Conservation (phyloP, 1,140 invertebrate species). For the Doryteuthis pealeii region DNA sequence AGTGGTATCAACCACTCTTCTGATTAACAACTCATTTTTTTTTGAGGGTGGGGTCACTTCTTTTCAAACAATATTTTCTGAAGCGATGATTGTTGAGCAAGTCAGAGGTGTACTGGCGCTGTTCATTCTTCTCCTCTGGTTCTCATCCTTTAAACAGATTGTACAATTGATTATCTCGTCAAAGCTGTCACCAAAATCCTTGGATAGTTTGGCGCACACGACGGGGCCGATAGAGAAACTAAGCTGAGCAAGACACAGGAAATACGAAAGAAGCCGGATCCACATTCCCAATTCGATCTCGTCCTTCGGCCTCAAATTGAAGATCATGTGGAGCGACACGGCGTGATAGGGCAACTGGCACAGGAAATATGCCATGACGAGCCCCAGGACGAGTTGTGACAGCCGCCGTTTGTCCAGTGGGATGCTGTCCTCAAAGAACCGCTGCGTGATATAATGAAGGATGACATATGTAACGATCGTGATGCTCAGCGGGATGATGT, state of each 20-base stretch:
- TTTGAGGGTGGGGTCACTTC: background rate
- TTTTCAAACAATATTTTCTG: background rate
- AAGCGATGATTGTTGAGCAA: background rate
- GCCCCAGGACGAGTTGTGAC: constrained; percentile 40
- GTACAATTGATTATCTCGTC: constrained; percentile 43
- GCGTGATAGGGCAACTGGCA: constrained; percentile 45
- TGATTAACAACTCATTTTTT: background rate
- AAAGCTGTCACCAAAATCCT: constrained; percentile 32
- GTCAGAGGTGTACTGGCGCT: background rate
- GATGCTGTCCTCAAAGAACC: constrained; percentile 52
- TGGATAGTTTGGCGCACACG: constrained; percentile 34
- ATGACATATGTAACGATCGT: constrained; percentile 44
- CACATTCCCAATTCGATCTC: constrained; percentile 17
- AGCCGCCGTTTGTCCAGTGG: constrained; percentile 39
- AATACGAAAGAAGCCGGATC: constrained; percentile 27
- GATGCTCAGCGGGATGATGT: constrained; percentile 41
- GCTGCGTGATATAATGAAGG: constrained; percentile 41
- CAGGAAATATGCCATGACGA: constrained; percentile 41
- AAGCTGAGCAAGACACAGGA: constrained; percentile 29
- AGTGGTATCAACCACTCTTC: too few species aligned
- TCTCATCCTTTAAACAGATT: background rate
- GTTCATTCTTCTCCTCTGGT: background rate
- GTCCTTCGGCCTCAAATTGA: constrained; percentile 19
- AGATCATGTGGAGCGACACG: constrained; percentile 32
- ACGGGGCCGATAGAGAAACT: constrained; percentile 30